These are phyloP conservation scores for Torymus aiolomorphi DNA, from an alignment of 2,888 invertebrate genomes.

Conservation along the genomic window DNA sequence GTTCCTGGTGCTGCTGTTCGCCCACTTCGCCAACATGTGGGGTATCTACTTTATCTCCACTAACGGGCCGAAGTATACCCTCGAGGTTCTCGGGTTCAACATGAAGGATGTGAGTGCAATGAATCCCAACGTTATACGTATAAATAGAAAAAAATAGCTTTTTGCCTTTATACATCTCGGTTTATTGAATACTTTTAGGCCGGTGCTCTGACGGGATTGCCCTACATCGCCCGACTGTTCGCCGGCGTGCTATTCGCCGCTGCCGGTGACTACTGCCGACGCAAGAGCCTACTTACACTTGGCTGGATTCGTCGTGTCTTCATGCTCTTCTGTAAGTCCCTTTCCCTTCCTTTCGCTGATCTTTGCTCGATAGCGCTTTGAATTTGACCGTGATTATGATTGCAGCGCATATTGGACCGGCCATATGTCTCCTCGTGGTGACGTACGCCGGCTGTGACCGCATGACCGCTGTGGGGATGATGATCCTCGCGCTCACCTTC, in stretches of 20 bases:
- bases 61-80: conserved; percentile 87
- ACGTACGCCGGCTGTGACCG: conserved; percentile 71
- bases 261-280: conserved; percentile 82
- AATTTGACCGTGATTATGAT: background rate
- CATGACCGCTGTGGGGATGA: conserved; percentile 67
- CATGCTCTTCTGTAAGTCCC: conserved; percentile 71
- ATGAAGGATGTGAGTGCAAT: conserved; percentile 75
- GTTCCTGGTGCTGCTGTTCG: conserved; percentile 81
- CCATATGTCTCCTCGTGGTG: conserved; percentile 76
- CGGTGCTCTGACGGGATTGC: conserved; percentile 84
- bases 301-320: conserved; percentile 70
- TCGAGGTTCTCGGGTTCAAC: conserved; percentile 84
- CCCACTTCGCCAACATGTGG: conserved; percentile 89
- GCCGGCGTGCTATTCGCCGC: conserved; percentile 84
- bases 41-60: conserved; percentile 87
- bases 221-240: conserved; percentile 84
- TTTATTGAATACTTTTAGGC: conserved; percentile 75
- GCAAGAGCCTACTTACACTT: conserved; percentile 76
- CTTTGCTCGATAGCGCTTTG: no score
- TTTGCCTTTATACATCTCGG: no score
- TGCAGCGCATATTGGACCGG: conserved; percentile 75
- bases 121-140: background rate
- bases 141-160: background rate
- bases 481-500: conserved; percentile 68
- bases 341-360: no score